Base-by-base conservation (phyloP, 2,797 vertebrate species). In the Sebastes diploproa region DNA sequence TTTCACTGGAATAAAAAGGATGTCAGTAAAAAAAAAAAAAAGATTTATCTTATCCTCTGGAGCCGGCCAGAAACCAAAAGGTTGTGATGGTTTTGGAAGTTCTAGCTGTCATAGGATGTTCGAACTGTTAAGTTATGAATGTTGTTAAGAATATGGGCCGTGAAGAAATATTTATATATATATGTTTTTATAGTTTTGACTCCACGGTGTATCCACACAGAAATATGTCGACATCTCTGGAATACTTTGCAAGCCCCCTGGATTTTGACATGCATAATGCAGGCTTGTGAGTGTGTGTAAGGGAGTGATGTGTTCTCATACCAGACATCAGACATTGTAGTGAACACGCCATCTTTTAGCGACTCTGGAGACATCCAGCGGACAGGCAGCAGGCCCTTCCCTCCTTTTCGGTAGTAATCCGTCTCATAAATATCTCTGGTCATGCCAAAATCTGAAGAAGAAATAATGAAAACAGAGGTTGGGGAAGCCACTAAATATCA, bases 281-380 rank as follows among this genome's bases (percentile, higher is more conserved):
- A 78, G 61, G 23, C 6, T 50, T 81, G 66, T 65, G 63, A 61
- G 46, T 70, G 66, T 69, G 62, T 70, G 66, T 60, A 72, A 66
- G 23, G 63, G 52, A 84, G 80, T 55, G 68, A 65, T 74, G 78
- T 52, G 59, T 65, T 81, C 50, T 83, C 95, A 88, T 98, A 99
- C 98, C 98, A 99, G 95, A 99, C 98, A 11, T 99, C 98, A 5
- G 98, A 99, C 92, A 98, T 97, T 0, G 98, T 99, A 61, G 98
- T 99, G 96, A 99, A 99, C 86, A 99, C 98, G 56, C 98, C 98
- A 1, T 99, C 98, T 84, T 99, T 99, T 72, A 99, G 97, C 0
- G 98, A 99, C 77, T 99, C 98, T 0, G 98, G 98, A 82, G 98
- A 99, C 98, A 99, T 99, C 98, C 98, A 99, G 89, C 98, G 98